These are phyloP conservation scores for Antedon mediterranea DNA, from an alignment of 53 echinoderm and acorn worm species.

Conservation along the genomic window DNA sequence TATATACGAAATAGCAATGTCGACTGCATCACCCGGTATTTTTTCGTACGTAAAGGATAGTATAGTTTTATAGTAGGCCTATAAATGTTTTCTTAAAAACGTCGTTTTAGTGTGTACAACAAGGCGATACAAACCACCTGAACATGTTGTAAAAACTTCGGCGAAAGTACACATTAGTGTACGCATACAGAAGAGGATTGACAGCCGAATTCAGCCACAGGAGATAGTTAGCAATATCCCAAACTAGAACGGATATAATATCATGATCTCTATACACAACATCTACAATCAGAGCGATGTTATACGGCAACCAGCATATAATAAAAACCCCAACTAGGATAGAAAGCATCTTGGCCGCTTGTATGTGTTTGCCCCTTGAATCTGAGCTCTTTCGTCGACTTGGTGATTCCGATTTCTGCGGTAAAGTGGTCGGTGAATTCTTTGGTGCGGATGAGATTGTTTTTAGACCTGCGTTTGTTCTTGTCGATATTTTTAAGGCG, in stretches of 20 bases:
- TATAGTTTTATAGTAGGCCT: no score
- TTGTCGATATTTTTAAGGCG: no score
- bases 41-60: no score
- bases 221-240: neutral
- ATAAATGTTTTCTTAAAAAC: neutral
- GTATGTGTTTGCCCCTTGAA: neutral
- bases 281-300: neutral
- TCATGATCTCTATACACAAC: neutral
- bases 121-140: neutral
- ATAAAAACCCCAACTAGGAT: neutral
- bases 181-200: neutral
- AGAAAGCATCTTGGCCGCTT: neutral
- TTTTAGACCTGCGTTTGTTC: no score
- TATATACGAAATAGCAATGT: no score
- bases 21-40: no score
- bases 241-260: neutral
- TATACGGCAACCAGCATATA: neutral
- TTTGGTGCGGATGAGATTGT: no score
- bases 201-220: neutral
- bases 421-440: neutral
- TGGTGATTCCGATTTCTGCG: no score
- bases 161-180: neutral
- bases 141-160: neutral
- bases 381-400: neutral
- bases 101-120: neutral